Evolutionary conservation across 2,888 invertebrate genomes (phyloP).

Genomic region (Plagodis dolabraria): DNA sequence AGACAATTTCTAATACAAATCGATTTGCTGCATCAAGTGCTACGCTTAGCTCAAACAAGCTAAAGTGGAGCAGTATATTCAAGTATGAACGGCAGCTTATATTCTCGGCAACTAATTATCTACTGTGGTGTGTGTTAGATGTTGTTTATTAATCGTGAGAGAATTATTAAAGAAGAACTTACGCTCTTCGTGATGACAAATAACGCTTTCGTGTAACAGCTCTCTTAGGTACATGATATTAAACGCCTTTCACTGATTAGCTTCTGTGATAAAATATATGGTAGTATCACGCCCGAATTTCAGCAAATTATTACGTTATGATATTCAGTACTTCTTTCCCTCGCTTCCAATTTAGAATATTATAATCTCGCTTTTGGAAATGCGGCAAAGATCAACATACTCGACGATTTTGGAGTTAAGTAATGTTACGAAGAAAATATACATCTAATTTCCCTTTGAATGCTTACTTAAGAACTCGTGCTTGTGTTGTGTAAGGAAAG

Average conservation of each 20-base stretch:
- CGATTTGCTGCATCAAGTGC: too few relatives aligned
- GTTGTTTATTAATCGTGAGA: constrained; percentile 61
- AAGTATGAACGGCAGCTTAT: constrained; percentile 43
- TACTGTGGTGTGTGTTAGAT: constrained; percentile 56
- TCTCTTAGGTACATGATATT: constrained; percentile 36
- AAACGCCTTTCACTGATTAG: constrained; percentile 30
- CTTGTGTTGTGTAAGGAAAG: not conserved
- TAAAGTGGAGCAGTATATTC: constrained; percentile 22
- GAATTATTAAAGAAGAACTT: constrained; percentile 66
- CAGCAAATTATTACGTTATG: not conserved
- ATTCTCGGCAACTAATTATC: constrained; percentile 65
- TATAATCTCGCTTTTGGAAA: too few relatives aligned
- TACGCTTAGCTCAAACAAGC: not conserved
- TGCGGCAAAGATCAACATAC: too few relatives aligned
- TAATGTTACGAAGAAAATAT: too few relatives aligned
- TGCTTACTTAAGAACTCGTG: not conserved
- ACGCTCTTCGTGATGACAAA: constrained; percentile 58
- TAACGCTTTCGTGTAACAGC: constrained; percentile 45
- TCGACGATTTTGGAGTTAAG: too few relatives aligned
- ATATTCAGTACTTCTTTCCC: too few relatives aligned
- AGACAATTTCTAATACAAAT: too few relatives aligned
- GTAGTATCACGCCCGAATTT: constrained; percentile 5
- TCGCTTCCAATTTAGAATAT: too few relatives aligned
- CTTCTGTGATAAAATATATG: constrained; percentile 21
- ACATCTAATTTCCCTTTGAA: not conserved